Base-by-base conservation (phyloP, 1,140 invertebrate genomes). In the Camponotus floridanus region DNA sequence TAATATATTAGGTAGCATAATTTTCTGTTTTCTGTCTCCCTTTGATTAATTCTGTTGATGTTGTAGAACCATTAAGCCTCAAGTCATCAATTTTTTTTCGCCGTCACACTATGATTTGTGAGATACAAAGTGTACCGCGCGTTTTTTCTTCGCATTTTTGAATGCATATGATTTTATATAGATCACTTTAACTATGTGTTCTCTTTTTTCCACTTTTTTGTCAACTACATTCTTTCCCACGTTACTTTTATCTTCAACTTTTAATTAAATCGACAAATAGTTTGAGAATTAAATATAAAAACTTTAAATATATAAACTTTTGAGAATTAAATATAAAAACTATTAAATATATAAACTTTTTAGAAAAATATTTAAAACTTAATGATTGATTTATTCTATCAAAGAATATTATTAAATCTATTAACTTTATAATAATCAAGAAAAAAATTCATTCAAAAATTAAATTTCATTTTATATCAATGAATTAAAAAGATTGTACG, bases 21-120 rank as follows among this genome's bases (percentile, higher is more conserved):
- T 36, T 65, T 11, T 68, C 9, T 55, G 21, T 21, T 26, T 68
- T 21, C 8, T 45, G 3, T 48, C 45, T 48, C 4, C 15, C 13
- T 15, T 0, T 81, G 26, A 83, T 83, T 83, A 21, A 83, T 83
- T 83, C 7, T 36, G 68, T 73, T 83, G 67, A 81, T 26, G 39
- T 33, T 83, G 26, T 83, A 73, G 15, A 83, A 61, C 39, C 39
- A 73, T 83, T 83, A 83, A 48, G 21, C 18, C 15, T 61, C 39
- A 31, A 61, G 51, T 83, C 55, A 73, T 61, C 51, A 71, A 59
- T 48, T 57, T 83, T 83, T 83, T 71, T 45, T 42, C 31, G 26
- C 18, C 26, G 39, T 21, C 76, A 8, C 13, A 36, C 39, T n/a
- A 13, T 73, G 79, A 61, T 73, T 73, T 73, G 68, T 83, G 79